Base-by-base conservation (phyloP, 2,113 vertebrate genomes). In the Scomber colias region DNA sequence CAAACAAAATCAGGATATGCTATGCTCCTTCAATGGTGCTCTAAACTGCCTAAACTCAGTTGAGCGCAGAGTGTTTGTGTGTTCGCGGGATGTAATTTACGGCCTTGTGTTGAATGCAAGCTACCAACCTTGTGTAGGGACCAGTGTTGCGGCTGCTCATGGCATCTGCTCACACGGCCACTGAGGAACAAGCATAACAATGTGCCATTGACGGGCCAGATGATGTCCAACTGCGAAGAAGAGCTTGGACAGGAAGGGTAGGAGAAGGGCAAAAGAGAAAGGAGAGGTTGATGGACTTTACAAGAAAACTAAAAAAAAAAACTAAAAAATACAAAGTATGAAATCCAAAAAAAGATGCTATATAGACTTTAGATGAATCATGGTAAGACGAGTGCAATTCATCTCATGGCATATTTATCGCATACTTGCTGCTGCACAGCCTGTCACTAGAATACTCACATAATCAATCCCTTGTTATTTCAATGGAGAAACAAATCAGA, bases 161-260 rank as follows among this genome's bases (percentile, higher is more conserved):
- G 92, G 90, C 92, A 92, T 94, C 92, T 94, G 91, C 91, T 92
- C 87, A 35, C 56, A 66, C 48, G 79, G 88, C 88, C 92, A 85
- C 92, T 77, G 85, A 92, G 91, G 91, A 92, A 86, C 76, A 21
- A 53, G 84, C 77, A 89, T 92, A 93, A 93, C 92, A 94, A 94
- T 93, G 93, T 93, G 93, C 90, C 92, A 94, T 93, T 94, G 92
- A 93, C 87, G 91, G 90, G 90, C 93, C 93, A 94, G 91, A 94
- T 94, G 93, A 94, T 85, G 89, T 93, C 91, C 93, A 84, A 92
- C 92, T 92, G 93, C 55, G 91, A 91, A 83, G 92, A 90, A 87
- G 88, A 82, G 89, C 79, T 90, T 75, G 72, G 92, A 92, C 90
- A 91, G 91, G 90, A 93, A 94, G 90, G 92, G 91, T 86, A 94